These are phyloP conservation scores for Enteromius argenteus DNA, from an alignment of 2,797 vertebrate genomes.

Conservation along the genomic window DNA sequence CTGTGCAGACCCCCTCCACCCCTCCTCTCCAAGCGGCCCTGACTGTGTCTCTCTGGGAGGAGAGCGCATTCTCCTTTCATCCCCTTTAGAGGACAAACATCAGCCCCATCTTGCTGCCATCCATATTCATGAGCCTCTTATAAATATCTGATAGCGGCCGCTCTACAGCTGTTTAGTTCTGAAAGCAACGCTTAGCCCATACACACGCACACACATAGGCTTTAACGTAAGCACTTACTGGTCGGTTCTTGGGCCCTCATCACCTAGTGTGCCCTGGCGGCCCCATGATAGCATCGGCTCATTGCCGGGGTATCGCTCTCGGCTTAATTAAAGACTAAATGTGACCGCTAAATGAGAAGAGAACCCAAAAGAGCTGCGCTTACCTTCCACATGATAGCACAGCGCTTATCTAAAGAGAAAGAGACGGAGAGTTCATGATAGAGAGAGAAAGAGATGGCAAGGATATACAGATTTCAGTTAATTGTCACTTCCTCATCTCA, in stretches of 20 bases:
- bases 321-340: constrained; percentile 81
- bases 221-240: constrained; percentile 54
- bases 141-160: constrained; percentile 86
- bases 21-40: constrained; percentile 66
- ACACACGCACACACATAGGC: constrained; percentile 45
- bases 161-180: constrained; percentile 82
- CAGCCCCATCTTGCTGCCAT: constrained; percentile 81
- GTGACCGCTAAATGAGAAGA: constrained; percentile 80
- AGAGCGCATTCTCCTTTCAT: constrained; percentile 84
- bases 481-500: constrained; percentile 42
- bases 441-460: constrained; percentile 53
- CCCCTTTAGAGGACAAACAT: constrained; percentile 88
- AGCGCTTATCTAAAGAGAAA: constrained; percentile 67
- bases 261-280: constrained; percentile 61
- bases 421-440: constrained; percentile 19
- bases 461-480: constrained; percentile 42
- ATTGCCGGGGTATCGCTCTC: constrained; percentile 72
- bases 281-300: constrained; percentile 77
- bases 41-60: constrained; percentile 76
- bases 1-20: constrained; percentile 18
- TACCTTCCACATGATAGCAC: constrained; percentile 74
- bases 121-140: constrained; percentile 87
- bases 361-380: constrained; percentile 81
- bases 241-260: constrained; percentile 64
- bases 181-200: constrained; percentile 69